Evolutionary conservation across 2,888 invertebrate genomes (phyloP), one percentile per base, ranked within the genome.

Genomic region (Drosophila bunnanda): DNA sequence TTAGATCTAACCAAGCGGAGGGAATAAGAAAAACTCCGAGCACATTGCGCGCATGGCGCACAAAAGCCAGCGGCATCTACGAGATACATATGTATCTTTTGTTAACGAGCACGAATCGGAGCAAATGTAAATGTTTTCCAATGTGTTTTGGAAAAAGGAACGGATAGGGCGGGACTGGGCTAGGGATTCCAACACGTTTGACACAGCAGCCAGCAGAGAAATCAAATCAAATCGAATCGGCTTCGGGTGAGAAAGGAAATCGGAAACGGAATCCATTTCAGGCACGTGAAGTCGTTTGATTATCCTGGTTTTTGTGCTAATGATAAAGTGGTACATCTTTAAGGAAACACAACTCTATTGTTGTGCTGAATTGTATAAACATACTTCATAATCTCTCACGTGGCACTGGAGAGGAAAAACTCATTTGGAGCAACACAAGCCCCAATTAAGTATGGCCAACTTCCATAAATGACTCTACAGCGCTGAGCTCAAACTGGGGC

Each of bases 1-100:
- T 83, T 88, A 82, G 85, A 88, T 85, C 73, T 82, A 85, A 74
- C 80, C 82, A 83, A 83, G 86, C 80, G 76, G 70, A 80, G 64
- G 56, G 64, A 69, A 71, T 67, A 62, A 73, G 68, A 71, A 70
- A 66, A 57, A 60, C 59, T 41, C 41, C 17, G 32, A 70, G 74
- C 70, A 54, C 59, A 59, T 56, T 59, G 46, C 53, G 61, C 56
- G 68, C 46, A 17, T 41, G 41, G 41, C 53, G 54, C 43, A 62
- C 75, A 74, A 68, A 74, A 55, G 69, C 68, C 59, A 53, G 15
- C 34, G 52, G 41, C 54, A 73, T 48, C 60, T 55, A 60, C 39
- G 32, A 80, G 75, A 86, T 66, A 77, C 79, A 79, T 81, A 82
- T 85, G 88, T 82, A 85, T 82, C 85, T 76, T 82, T 85, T 88